phyloP scores from a whole-genome alignment of 2,888 invertebrate species.

The Drosophila longiperda region DNA sequence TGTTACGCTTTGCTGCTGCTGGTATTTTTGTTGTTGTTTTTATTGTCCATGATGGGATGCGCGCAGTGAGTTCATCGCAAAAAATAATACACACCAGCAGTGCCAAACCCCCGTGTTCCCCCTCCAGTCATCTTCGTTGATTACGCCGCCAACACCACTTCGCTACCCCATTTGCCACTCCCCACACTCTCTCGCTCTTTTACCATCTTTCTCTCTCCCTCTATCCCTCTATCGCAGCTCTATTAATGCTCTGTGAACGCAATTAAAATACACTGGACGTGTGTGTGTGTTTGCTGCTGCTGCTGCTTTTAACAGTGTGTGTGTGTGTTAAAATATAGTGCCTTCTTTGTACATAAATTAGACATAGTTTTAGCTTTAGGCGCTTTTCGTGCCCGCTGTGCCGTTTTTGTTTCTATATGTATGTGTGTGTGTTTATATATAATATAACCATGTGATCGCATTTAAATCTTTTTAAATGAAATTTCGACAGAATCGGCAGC shows the following conservation, averaged over 20 bases:
- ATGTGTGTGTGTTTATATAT: conserved; percentile 23
- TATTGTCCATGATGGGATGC: conserved; percentile 67
- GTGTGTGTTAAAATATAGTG: conserved; percentile 68
- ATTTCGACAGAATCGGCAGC: conserved; percentile 30
- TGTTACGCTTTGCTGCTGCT: conserved; percentile 55
- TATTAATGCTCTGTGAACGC: conserved; percentile 62
- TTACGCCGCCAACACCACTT: conserved; percentile 47
- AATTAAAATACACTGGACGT: conserved; percentile 67
- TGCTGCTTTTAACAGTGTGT: conserved; percentile 18
- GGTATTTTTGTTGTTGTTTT: conserved; percentile 38
- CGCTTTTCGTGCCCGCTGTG: conserved; percentile 48
- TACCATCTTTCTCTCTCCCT: conserved; percentile 5
- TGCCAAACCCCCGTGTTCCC: conserved; percentile 13
- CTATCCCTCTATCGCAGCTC: conserved; percentile 20
- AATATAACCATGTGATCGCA: conserved; percentile 57
- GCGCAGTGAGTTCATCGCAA: conserved; percentile 82
- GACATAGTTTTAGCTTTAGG: conserved; percentile 67
- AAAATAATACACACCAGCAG: conserved; percentile 74
- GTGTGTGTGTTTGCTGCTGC: conserved; percentile 27
- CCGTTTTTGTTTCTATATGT: conserved; percentile 63
- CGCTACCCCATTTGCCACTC: conserved; percentile 56
- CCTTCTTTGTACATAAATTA: conserved; percentile 79
- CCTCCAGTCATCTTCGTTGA: neutral
- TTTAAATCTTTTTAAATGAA: conserved; percentile 39
- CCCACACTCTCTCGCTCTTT: conserved; percentile 36